Evolutionary conservation across 2,797 vertebrate genomes (phyloP), one percentile per base, ranked within the genome.

Genomic region (Gymnothorax reevesii): DNA sequence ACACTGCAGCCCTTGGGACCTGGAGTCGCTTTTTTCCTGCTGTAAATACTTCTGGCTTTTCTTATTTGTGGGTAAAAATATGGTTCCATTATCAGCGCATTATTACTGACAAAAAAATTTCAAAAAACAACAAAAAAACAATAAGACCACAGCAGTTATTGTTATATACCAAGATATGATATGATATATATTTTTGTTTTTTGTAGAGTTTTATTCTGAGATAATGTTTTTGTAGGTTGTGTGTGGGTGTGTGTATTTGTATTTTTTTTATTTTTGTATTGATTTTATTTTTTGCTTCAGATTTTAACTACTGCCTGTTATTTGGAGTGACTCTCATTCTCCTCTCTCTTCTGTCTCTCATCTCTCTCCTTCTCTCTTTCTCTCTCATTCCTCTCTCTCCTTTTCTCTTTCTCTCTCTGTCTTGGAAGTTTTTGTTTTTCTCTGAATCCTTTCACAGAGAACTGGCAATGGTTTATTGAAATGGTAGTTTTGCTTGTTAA

Each of bases 171-270:
- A 90, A 94, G 90, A 94, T 94, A 93, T 88, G 85, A 88, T 87
- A 71, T 83, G 25, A 90, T 88, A 86, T 83, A 88, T 91, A 94
- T 86, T 95, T 93, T 95, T 92, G 94, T 94, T 95, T 93, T 95
- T 96, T 95, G 95, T 96, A 96, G 95, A 96, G 92, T 96, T 95
- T 95, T 96, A 95, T 96, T 96, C 95, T 95, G 93, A 92, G 89
- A 92, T 91, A 94, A 94, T 93, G 94, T 95, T 96, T 92, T 96
- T 96, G 95, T 96, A 96, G 94, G 95, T 95, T 93, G 95, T 94
- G 91, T 94, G 93, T 92, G 92, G 77, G 89, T 89, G 94, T 86
- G 93, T 86, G 93, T 88, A 94, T 95, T 94, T 96, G 93, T 95
- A 95, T 94, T 95, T 96, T 95, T 95, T 94, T 92, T 93, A 93